phyloP scores from a whole-genome alignment of 2,888 invertebrate genomes.

The Hermodice carunculata region DNA sequence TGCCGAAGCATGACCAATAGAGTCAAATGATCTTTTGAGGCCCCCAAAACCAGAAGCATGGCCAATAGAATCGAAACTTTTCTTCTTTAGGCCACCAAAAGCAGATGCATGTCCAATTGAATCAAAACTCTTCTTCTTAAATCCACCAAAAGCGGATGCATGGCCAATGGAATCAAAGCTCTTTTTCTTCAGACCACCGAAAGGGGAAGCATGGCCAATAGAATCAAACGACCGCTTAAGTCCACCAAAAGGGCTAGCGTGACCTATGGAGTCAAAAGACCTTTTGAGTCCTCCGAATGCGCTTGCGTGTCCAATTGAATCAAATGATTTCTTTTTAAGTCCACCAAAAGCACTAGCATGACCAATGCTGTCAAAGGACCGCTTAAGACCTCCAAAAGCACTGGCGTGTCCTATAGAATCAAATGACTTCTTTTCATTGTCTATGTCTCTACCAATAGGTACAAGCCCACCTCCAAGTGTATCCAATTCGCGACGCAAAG shows the following conservation, averaged over 20 bases:
- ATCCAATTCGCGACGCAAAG: conserved; percentile 12
- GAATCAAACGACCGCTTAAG: conserved; percentile 7
- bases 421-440: conserved; percentile 9
- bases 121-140: conserved; percentile 5
- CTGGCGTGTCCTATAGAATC: conserved; percentile 10
- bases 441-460: neutral
- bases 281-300: conserved; percentile 4
- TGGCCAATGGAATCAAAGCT: conserved; percentile 6
- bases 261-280: conserved; percentile 3
- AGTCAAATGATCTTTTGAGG: conserved; percentile 7
- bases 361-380: conserved; percentile 1
- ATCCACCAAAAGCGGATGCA: conserved; percentile 4
- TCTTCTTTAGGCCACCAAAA: conserved; percentile 12
- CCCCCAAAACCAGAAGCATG: conserved; percentile 1
- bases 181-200: conserved; percentile 1
- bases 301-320: conserved; percentile 12
- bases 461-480: conserved; percentile 5
- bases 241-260: conserved; percentile 6
- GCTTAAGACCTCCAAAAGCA: conserved; percentile 12
- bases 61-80: conserved; percentile 21
- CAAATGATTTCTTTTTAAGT: conserved; percentile 6
- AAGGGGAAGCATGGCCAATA: conserved; percentile 3
- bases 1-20: conserved; percentile 7
- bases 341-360: conserved; percentile 10
- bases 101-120: conserved; percentile 9